Base-by-base conservation (phyloP, 2,797 vertebrate species). In the Ceyx erithaca region DNA sequence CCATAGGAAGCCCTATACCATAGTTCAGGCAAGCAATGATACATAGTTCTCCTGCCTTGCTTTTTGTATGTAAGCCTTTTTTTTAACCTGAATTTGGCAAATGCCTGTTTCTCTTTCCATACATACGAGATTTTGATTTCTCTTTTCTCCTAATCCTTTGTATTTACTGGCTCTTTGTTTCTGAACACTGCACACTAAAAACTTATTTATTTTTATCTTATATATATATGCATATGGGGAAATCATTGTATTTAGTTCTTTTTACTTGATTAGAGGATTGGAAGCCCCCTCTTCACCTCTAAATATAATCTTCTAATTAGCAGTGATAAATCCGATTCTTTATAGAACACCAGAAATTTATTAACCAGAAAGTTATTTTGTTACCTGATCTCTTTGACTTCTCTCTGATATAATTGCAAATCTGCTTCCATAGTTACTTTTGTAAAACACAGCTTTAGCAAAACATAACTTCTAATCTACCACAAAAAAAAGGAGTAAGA, bases 11-110 rank as follows among this genome's bases (percentile, higher is more conserved):
- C 9, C 21, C 80, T 59, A 88, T 88, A 66, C 62, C 46, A 59
- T 68, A 85, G 64, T 87, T 84, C n/a, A 61, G 58, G 43, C 62
- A 87, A 92, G 89, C 81, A 95, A 90, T 73, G 69, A 55, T 54
- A 58, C 69, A 70, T 54, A 95, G 45, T 91, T 88, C 76, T 95
- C 49, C 57, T 62, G 33, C 20, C 55, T 77, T 58, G 41, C 55
- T 87, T 64, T 89, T 93, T 92, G 64, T 88, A 14, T 70, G 21
- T 31, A 41, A 86, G 52, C 64, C 41, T 80, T 82, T 89, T 55
- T 85, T 68, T 63, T 35, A 61, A 80, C 43, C 93, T 48, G 18
- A 7, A 7, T 69, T 87, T 92, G 49, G 61, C 3, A 0, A 77
- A 59, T 49, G 64, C 22, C 22, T 85, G 5, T 93, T 86, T 89